Conservation (phyloP, 2,113 vertebrate genomes). For the Sciurus niger region DNA sequence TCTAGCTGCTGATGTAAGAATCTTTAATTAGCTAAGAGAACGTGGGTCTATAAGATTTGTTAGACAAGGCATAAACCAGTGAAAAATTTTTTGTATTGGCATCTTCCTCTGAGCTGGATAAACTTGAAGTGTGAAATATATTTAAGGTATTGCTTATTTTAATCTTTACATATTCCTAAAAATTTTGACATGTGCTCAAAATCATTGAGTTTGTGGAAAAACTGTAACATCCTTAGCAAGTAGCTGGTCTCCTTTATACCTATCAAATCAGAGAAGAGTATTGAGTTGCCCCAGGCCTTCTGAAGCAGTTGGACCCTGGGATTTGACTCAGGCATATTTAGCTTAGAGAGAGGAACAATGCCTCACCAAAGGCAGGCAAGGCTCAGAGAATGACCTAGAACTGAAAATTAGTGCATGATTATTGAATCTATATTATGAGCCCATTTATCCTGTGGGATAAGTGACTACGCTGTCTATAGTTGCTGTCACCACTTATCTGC, state of each 20-base stretch:
- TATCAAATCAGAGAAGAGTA: neutral
- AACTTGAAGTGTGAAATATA: neutral
- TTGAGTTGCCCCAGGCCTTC: neutral
- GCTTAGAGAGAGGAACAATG: neutral
- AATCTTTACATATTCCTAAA: neutral
- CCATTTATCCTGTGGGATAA: no score
- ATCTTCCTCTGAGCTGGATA: constrained; percentile 10
- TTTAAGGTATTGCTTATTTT: neutral
- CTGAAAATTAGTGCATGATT: no score
- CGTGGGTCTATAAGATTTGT: neutral
- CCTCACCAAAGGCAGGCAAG: neutral
- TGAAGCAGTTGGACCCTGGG: neutral
- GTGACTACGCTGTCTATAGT: no score
- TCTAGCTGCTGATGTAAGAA: constrained; percentile 5
- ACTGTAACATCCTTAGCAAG: neutral
- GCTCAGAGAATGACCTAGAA: no score
- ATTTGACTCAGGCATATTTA: neutral
- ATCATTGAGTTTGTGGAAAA: neutral
- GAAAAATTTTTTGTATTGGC: constrained; percentile 31
- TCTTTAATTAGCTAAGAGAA: neutral
- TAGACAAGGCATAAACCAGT: neutral
- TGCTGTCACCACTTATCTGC: no score
- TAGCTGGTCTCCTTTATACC: neutral
- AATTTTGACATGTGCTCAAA: constrained; percentile 40
- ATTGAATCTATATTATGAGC: no score